Base-by-base conservation (phyloP, 2,797 vertebrate genomes). In the Premnoplex brunnescens region DNA sequence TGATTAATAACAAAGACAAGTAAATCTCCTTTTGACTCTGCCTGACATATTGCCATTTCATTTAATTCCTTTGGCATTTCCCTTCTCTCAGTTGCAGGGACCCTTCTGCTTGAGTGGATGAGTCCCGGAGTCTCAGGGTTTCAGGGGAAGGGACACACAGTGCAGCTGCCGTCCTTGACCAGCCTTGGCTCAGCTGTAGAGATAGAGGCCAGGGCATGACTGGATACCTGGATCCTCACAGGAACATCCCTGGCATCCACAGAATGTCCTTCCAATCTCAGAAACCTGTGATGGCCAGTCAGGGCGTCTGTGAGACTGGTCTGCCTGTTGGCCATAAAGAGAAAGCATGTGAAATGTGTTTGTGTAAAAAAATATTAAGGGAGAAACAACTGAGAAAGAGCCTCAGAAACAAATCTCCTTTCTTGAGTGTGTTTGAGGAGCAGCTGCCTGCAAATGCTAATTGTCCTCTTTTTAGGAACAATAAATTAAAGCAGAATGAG, bases 391-490 rank as follows among this genome's bases (percentile, higher is more conserved):
- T 4, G 44, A 75, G 58, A 68, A 73, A 66, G 9, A 41, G 24
- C 41, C 75, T 66, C 59, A 58, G 88, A 79, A 91, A 58, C 6
- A 85, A 88, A 85, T 46, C 14, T 24, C 1, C 3, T 92, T 89
- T 85, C 64, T 79, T 1, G 6, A 63, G 27, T 32, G 30, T 54
- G 24, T 71, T 92, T 83, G 63, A 87, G 74, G 27, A 95, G 48
- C 91, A 92, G 63, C 52, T 94, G 78, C 39, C 30, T 79, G 59
- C 51, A 82, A 74, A 60, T 85, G 26, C 69, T 93, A 81, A 59
- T 91, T 86, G 69, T 94, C n/a, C 17, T 85, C 71, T 82, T 64
- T 91, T 87, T 94, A 81, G 88, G 80, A 91, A 59, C 59, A 89
- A 90, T 95, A 85, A 86, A 86, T 90, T 92, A 91, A 89, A 87